A percentile compares a stretch with the other conserved stretches of the same genome.
phyloP scores from a whole-genome alignment of 2,797 vertebrate genomes.

The Aplochiton taeniatus region DNA sequence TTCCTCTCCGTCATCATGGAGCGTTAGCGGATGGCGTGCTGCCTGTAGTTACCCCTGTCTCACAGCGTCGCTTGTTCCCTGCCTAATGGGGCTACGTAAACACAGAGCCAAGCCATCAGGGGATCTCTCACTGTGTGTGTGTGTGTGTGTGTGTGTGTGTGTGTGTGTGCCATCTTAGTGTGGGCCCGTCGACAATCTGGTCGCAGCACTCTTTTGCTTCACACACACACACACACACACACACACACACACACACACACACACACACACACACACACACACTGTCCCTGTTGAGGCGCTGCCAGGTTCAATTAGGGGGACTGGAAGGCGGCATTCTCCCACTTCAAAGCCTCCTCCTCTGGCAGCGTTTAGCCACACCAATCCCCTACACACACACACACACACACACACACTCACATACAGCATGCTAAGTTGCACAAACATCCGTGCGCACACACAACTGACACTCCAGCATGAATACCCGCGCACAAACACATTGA shows the following conservation, averaged over 20 bases:
- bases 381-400: constrained; percentile 35
- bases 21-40: neutral
- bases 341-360: constrained; percentile 72
- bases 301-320: constrained; percentile 67
- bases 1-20: too few relatives aligned
- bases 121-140: constrained; percentile 23
- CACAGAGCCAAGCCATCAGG: constrained; percentile 13
- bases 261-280: constrained; percentile 2
- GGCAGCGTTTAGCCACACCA: constrained; percentile 61
- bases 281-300: constrained; percentile 53
- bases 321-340: constrained; percentile 57
- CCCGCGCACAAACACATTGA: neutral
- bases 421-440: constrained; percentile 16
- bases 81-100: constrained; percentile 36
- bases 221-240: constrained; percentile 20
- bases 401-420: constrained; percentile 7
- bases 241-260: constrained; percentile 18
- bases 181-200: neutral
- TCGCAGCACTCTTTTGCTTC: neutral
- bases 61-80: constrained; percentile 15
- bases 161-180: neutral
- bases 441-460: constrained; percentile 15
- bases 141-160: constrained; percentile 3
- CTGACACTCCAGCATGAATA: neutral
- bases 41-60: constrained; percentile 20